Percentiles rank a stretch among this genome's conserved stretches.
Evolutionary conservation across 2,888 invertebrate species (phyloP).

Genomic region (Anthophora plumipes): DNA sequence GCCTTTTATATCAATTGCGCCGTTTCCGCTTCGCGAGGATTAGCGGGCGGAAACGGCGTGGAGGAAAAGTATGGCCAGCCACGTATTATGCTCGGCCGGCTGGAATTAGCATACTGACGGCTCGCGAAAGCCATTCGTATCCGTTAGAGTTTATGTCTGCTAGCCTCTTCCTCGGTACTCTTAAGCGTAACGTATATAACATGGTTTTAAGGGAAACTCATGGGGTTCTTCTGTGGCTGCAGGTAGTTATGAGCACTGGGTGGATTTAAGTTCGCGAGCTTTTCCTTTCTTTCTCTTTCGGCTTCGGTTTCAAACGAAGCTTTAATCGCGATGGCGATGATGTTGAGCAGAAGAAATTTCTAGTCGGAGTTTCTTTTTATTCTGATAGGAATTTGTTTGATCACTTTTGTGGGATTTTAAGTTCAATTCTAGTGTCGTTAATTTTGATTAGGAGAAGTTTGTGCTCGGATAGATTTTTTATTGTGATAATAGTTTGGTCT

Average conservation of each 20-base stretch:
- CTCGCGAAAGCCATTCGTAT: slow-evolving; percentile 54
- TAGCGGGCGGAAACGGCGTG: slow-evolving; percentile 24
- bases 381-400: too few relatives aligned
- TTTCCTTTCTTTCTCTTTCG: too few relatives aligned
- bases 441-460: too few relatives aligned
- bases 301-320: too few relatives aligned
- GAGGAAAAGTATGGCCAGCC: slow-evolving; percentile 43
- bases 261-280: too few relatives aligned
- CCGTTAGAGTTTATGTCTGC: slow-evolving; percentile 43
- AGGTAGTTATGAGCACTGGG: background rate
- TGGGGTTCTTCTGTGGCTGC: slow-evolving; percentile 13
- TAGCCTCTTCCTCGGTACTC: slow-evolving; percentile 16
- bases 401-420: too few relatives aligned
- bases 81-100: slow-evolving; percentile 45
- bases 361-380: too few relatives aligned
- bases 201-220: slow-evolving; percentile 14
- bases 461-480: too few relatives aligned
- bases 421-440: too few relatives aligned
- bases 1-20: slow-evolving; percentile 40
- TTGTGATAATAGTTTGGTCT: too few relatives aligned
- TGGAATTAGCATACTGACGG: slow-evolving; percentile 55
- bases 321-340: too few relatives aligned
- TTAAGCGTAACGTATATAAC: slow-evolving; percentile 40
- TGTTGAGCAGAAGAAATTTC: too few relatives aligned
- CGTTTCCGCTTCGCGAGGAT: slow-evolving; percentile 30